Base-by-base conservation (phyloP, 1,140 invertebrate species). In the Drosophila miranda region DNA sequence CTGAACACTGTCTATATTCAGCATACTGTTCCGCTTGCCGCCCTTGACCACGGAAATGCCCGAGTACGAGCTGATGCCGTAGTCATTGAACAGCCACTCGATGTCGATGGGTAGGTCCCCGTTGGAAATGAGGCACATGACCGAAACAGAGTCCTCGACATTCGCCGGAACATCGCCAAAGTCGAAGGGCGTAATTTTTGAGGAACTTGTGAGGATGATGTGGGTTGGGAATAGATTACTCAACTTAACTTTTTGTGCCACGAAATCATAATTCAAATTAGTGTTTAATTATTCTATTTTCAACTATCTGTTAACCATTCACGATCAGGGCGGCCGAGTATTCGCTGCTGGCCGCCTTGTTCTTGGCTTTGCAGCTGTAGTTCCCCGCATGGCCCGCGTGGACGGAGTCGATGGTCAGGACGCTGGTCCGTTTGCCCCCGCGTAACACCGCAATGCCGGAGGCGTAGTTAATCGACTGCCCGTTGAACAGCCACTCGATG, bases 401-500 rank as follows among this genome's bases (percentile, higher is more conserved):
- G 38, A 96, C 93, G 2, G 93, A 93, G 67, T 95, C 94, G 82
- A 97, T 96, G 71, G 93, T 95, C 59, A 97, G 92, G 77, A 95
- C 93, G 88, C 94, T 95, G 89, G 94, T 94, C 71, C 92, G 63
- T 56, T 90, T 90, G 72, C 89, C 89, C 0, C 89, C 84, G 9
- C 86, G 73, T 1, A 90, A 1, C 2, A 91, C 82, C 6, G 89
- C 79, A 19, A 90, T 70, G 38, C 90, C 89, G 1, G 82, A 78
- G 52, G 77, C 75, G n/a, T 70, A 83, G 60, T 75, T 90, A 2
- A 90, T 82, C 21, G 76, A 49, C 0, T 93, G 90, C 49, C 94
- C 93, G 72, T 96, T 94, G 75, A 96, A 95, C 50, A 94, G 93
- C 96, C 96, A 97, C 28, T 92, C 92, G 68, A 97, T 95, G 46